These are phyloP conservation scores for Nomada lathburiana DNA, from an alignment of 2,888 invertebrate species.

Conservation along the genomic window DNA sequence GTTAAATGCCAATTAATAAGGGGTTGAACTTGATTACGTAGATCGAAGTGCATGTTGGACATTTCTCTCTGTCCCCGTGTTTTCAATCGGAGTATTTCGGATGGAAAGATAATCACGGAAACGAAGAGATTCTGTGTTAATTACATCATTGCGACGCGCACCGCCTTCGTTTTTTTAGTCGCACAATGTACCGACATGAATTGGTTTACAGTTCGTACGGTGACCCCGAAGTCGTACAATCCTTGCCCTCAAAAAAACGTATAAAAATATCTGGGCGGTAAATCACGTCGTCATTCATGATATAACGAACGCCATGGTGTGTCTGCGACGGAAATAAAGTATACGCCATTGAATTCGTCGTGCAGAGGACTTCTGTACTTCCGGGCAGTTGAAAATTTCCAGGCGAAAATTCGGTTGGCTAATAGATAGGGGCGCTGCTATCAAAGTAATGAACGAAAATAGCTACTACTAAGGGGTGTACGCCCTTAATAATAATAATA, in stretches of 20 bases:
- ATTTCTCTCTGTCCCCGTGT: too few relatives aligned
- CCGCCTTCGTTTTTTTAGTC: background rate
- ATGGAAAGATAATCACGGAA: too few relatives aligned
- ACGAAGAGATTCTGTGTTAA: too few relatives aligned
- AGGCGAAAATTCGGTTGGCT: conserved; percentile 14
- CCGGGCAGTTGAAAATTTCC: conserved; percentile 17
- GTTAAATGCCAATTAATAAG: background rate
- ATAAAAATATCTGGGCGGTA: conserved; percentile 14
- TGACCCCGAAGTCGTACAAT: conserved; percentile 8
- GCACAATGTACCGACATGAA: conserved; percentile 13
- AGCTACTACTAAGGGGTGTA: too few relatives aligned
- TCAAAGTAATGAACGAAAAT: conserved; percentile 14
- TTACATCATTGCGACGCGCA: background rate
- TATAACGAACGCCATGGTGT: background rate
- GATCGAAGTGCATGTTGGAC: too few relatives aligned
- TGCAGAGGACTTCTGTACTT: background rate
- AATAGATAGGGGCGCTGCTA: background rate
- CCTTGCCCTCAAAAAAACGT: conserved; percentile 10
- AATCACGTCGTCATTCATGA: conserved; percentile 22
- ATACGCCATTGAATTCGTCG: conserved; percentile 11
- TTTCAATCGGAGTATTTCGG: too few relatives aligned
- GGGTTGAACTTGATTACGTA: background rate
- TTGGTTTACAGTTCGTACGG: background rate
- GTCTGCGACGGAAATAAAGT: conserved; percentile 18
- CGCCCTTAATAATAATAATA: too few relatives aligned